These are phyloP conservation scores for Aelia acuminata DNA, from an alignment of 2,888 invertebrate genomes.

Conservation along the genomic window DNA sequence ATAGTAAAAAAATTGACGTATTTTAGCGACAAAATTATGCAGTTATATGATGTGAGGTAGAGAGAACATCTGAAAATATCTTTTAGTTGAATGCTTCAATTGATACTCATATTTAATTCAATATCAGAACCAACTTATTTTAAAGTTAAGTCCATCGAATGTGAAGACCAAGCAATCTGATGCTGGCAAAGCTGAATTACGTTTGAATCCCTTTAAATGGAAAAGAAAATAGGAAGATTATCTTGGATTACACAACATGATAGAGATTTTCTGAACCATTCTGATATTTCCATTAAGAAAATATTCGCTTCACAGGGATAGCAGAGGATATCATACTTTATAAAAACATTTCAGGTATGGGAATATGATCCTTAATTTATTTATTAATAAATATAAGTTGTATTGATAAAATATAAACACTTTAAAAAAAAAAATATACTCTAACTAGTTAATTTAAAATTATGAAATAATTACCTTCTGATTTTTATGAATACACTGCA, in stretches of 20 bases:
- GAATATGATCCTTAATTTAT: too few relatives aligned
- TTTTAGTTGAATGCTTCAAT: neutral
- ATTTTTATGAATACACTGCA: too few relatives aligned
- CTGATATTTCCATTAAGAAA: neutral
- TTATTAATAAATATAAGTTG: too few relatives aligned
- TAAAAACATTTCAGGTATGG: too few relatives aligned
- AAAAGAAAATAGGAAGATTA: slow-evolving; percentile 38
- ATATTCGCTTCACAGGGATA: too few relatives aligned
- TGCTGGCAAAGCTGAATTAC: slow-evolving; percentile 30
- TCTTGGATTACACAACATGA: slow-evolving; percentile 2
- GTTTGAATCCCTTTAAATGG: slow-evolving; percentile 26
- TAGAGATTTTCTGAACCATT: slow-evolving; percentile 4
- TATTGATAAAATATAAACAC: too few relatives aligned
- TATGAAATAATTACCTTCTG: too few relatives aligned
- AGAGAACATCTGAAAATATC: neutral
- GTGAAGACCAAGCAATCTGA: slow-evolving; percentile 11
- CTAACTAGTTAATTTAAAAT: too few relatives aligned
- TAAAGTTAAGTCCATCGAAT: slow-evolving; percentile 19
- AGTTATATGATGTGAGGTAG: neutral
- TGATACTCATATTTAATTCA: neutral
- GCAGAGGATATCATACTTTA: too few relatives aligned
- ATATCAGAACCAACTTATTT: slow-evolving; percentile 5
- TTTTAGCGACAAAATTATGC: neutral
- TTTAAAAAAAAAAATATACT: too few relatives aligned
- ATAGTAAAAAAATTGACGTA: too few relatives aligned